phyloP scores from a whole-genome alignment of 2,797 vertebrate species.

The Ciconia nigra region DNA sequence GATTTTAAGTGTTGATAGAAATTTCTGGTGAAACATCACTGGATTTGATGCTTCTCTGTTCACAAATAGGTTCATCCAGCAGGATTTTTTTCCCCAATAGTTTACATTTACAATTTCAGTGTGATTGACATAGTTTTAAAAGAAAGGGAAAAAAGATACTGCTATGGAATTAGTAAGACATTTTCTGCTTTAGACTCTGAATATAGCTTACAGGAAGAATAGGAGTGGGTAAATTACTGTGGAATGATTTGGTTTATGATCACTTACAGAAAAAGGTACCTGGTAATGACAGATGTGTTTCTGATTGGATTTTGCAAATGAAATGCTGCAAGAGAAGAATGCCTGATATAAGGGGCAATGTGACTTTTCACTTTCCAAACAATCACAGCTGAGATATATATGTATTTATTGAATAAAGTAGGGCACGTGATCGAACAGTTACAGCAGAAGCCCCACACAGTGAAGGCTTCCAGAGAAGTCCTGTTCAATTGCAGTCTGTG shows the following conservation, averaged over 20 bases:
- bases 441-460: neutral
- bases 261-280: neutral
- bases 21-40: neutral
- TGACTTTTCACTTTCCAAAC: neutral
- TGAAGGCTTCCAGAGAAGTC: neutral
- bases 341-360: neutral
- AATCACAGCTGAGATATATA: neutral
- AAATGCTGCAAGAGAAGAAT: neutral
- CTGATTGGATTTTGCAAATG: slow-evolving; percentile 6
- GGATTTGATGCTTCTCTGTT: neutral
- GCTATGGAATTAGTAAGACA: neutral
- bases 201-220: neutral
- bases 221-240: neutral
- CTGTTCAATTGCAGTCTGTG: neutral
- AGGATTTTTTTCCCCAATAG: neutral
- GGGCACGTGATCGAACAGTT: neutral
- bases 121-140: neutral
- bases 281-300: neutral
- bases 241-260: neutral
- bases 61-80: neutral
- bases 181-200: neutral
- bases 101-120: neutral
- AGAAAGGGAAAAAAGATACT: neutral
- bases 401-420: neutral
- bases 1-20: neutral